Base-by-base conservation (phyloP, 1,140 invertebrate genomes). In the Bombus confusus region DNA sequence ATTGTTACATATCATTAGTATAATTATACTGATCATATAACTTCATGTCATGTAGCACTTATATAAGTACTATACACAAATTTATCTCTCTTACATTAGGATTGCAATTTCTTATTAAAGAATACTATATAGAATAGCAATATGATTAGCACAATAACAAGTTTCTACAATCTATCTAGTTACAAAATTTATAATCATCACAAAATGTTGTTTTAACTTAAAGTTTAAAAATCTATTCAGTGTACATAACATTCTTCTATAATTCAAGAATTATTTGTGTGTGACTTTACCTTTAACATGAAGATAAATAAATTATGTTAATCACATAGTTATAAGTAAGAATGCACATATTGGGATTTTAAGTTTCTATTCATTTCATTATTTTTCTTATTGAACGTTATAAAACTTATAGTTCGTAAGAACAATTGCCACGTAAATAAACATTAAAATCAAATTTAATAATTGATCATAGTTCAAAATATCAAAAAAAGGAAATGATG, bases 91-190 rank as follows among this genome's bases (percentile, higher is more conserved):
- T 52, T 78, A 76, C 25, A 71, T 37, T 43, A 82, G 57, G 64
- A 75, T 77, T 79, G n/a, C 34, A 37, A 71, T 80, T 88, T 66
- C 25, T 80, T n/a, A 74, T 71, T 62, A 31, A 77, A 64, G 52
- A 43, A 86, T 39, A 80, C 47, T 86, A 62, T 88, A 37, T 47
- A 73, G 64, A 52, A 52, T 5, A 52, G 18, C 64, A 74, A 57
- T 43, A 57, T 75, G 59, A 89, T 86, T 88, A 78, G 43, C 64
- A 82, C 37, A 62, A 57, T 62, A 86, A 76, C 39, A 86, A 86
- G 41, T 85, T 74, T 37, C 52, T 83, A 86, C 13, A 73, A 80
- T 83, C 31, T 66, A 5, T 37, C 15, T 62, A 71, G 68, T 62
- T 72, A 28, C 76, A 76, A 86, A 89, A 68, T 80, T 28, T 88